These are phyloP conservation scores for Polietes domitor DNA, from an alignment of 2,888 invertebrate species.

Conservation along the genomic window DNA sequence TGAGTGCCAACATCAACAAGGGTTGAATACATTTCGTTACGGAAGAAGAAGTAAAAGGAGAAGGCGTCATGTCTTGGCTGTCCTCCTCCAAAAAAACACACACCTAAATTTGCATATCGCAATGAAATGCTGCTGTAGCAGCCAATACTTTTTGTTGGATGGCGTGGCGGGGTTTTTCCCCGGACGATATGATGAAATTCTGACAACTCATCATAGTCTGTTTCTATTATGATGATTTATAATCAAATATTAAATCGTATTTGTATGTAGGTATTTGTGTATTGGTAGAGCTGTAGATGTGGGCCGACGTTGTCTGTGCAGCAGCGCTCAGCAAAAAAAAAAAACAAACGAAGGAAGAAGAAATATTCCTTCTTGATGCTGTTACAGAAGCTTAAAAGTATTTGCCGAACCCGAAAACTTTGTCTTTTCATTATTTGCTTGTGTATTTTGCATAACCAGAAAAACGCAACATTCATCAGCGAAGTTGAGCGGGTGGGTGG, in stretches of 20 bases:
- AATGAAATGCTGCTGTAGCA: constrained; percentile 9
- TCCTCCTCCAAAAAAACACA: background rate
- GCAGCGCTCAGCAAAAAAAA: constrained; percentile 8
- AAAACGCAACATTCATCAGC: constrained; percentile 25
- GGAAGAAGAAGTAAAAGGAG: background rate
- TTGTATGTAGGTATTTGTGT: background rate
- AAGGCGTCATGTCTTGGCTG: background rate
- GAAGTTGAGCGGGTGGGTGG: background rate
- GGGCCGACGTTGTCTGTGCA: background rate
- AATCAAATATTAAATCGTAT: constrained; percentile 52
- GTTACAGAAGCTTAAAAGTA: constrained; percentile 36
- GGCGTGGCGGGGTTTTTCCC: background rate
- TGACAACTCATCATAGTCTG: constrained; percentile 41
- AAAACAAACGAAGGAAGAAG: constrained; percentile 3
- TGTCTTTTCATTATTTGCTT: constrained; percentile 41
- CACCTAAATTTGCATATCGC: background rate
- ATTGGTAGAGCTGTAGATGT: background rate
- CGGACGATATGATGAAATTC: background rate
- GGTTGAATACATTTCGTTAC: constrained; percentile 39
- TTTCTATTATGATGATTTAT: constrained; percentile 46
- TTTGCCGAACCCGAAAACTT: constrained; percentile 40
- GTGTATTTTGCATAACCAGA: constrained; percentile 10
- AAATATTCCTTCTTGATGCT: background rate
- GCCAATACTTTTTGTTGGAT: constrained; percentile 1
- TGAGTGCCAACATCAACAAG: constrained; percentile 19